phyloP scores from a whole-genome alignment of 2,888 invertebrate genomes.

The Drosophila prolongata region DNA sequence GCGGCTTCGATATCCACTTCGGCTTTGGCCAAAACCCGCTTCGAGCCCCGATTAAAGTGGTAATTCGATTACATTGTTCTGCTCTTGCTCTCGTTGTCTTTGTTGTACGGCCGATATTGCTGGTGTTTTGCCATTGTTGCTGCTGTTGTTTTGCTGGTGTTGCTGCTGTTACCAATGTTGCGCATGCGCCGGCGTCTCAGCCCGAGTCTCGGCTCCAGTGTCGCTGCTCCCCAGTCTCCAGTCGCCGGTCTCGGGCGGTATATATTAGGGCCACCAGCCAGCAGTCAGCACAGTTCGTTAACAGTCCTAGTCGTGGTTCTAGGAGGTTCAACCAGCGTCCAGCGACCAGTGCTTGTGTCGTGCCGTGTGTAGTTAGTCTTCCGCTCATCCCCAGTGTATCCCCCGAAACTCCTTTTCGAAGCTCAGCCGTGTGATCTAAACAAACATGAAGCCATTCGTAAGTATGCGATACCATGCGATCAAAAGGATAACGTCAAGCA shows the following conservation, averaged over 20 bases:
- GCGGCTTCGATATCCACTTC: constrained; percentile 33
- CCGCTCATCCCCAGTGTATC: constrained; percentile 40
- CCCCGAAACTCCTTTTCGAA: constrained; percentile 50
- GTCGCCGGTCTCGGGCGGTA: constrained; percentile 69
- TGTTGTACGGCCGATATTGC: constrained; percentile 36
- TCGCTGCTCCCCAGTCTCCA: constrained; percentile 38
- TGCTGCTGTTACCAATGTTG: constrained; percentile 43
- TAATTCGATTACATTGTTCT: constrained; percentile 80
- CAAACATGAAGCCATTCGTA: constrained; percentile 84
- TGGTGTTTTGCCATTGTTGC: not conserved
- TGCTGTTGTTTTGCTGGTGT: constrained; percentile 15
- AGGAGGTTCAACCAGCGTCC: constrained; percentile 84
- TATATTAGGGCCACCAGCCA: constrained; percentile 83
- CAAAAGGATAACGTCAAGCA: constrained; percentile 11
- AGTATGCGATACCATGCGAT: constrained; percentile 51
- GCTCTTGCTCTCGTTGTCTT: constrained; percentile 62
- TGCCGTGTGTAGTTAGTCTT: constrained; percentile 71
- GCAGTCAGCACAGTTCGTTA: constrained; percentile 85
- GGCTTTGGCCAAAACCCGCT: constrained; percentile 68
- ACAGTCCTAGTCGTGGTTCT: constrained; percentile 85
- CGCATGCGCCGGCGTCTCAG: constrained; percentile 47
- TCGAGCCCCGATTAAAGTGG: constrained; percentile 75
- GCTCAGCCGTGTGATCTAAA: constrained; percentile 69
- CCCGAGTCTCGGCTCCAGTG: constrained; percentile 26
- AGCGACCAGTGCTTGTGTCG: constrained; percentile 69